Conservation (phyloP, 2,888 invertebrate species). For the Chromoteleia sp. region DNA sequence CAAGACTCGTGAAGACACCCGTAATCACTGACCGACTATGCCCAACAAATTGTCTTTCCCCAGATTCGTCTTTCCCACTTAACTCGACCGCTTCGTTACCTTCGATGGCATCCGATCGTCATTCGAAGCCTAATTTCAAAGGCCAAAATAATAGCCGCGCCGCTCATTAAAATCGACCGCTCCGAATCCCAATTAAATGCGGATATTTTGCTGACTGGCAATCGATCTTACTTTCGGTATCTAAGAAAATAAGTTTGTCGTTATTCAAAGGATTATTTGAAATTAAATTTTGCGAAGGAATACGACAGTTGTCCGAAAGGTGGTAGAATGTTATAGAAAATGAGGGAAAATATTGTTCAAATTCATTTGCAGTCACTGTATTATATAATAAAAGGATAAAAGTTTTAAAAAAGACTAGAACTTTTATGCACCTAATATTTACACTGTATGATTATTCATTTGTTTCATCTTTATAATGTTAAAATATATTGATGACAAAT, state of each 20-base stretch:
- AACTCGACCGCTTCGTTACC: constrained; percentile 30
- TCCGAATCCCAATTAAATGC: constrained; percentile 39
- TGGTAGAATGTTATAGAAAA: too few species aligned
- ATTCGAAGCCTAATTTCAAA: constrained; percentile 41
- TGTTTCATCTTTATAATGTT: too few species aligned
- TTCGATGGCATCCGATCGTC: constrained; percentile 41
- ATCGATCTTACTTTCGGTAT: constrained; percentile 23
- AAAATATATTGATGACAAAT: too few species aligned
- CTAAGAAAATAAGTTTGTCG: neutral
- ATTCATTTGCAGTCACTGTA: too few species aligned
- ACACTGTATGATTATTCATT: too few species aligned
- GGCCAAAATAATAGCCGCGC: constrained; percentile 29
- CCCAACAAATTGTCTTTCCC: constrained; percentile 61
- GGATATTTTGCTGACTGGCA: neutral
- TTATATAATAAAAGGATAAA: too few species aligned
- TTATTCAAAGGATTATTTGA: too few species aligned
- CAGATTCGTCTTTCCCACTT: constrained; percentile 38
- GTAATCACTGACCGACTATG: constrained; percentile 44
- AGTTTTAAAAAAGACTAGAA: too few species aligned
- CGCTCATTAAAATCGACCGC: constrained; percentile 70
- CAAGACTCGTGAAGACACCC: constrained; percentile 28
- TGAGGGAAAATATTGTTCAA: too few species aligned
- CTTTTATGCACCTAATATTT: too few species aligned
- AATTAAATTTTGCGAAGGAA: too few species aligned
- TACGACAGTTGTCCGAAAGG: too few species aligned